Base-by-base conservation (phyloP, 2,888 invertebrate species). In the Himalopsyche anomala region DNA sequence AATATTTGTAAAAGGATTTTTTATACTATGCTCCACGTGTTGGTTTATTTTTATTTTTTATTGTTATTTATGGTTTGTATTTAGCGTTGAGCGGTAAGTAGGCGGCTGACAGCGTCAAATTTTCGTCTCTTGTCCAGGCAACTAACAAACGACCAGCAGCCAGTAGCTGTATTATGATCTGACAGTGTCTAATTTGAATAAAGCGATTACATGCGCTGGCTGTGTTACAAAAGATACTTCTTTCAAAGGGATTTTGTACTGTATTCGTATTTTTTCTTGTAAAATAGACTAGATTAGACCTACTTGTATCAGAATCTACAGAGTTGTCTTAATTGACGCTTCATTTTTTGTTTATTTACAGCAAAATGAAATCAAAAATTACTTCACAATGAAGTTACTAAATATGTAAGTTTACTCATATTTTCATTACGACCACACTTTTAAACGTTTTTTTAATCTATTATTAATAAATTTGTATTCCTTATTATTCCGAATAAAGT, bases 121-220 rank as follows among this genome's bases (percentile, higher is more conserved):
- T 36, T 45, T 74, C 74, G 74, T 74, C 74, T 74, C 74, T 74
- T 74, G 74, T 74, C 74, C 74, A 28, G 15, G 4, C 74, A 36
- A 38, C 74, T 36, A 74, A 74, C 74, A 74, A 74, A 28, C 36
- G 36, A 36, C 28, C 36, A 15, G 6, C 69, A 69, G 36, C 36
- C 74, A 74, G 74, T 74, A 74, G 74, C 74, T 36, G 74, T 74
- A 74, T 74, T 74, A 74, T 74, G 74, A 74, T 36, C 74, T 74
- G 74, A 74, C 28, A 74, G 1, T 74, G 74, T 82, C 82, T 82
- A 82, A 82, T 82, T 82, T 82, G 62, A 82, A 82, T 82, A 82
- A 82, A 82, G 82, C 62, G 82, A 82, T 82, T 82, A 82, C 62
- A 82, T 17, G 56, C 82, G 36, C 54, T 15, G 17, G 54, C 5